Evolutionary conservation across 2,113 vertebrate genomes (phyloP).

Genomic region (Vulpes vulpes): DNA sequence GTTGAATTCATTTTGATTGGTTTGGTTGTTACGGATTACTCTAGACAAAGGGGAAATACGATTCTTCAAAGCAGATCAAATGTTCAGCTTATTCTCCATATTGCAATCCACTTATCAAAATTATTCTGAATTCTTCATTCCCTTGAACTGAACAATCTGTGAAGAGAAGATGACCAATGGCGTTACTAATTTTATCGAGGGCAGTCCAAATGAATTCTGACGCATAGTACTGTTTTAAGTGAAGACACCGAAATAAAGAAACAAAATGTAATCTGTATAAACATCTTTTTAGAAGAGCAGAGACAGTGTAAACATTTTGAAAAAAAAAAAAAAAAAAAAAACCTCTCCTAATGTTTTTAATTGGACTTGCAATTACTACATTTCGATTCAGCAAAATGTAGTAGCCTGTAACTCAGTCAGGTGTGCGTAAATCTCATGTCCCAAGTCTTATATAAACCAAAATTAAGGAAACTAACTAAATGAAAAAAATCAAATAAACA

Average conservation of each 20-base stretch:
- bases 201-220: conserved; percentile 56
- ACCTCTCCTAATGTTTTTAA: background rate
- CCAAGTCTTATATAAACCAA: background rate
- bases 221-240: conserved; percentile 11
- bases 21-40: background rate
- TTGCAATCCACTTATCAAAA: conserved; percentile 36
- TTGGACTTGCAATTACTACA: background rate
- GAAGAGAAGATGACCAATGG: conserved; percentile 70
- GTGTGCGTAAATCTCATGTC: background rate
- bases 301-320: conserved; percentile 4
- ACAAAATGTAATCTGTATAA: conserved; percentile 8
- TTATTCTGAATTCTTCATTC: conserved; percentile 67
- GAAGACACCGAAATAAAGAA: conserved; percentile 45
- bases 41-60: conserved; percentile 3
- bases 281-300: conserved; percentile 17
- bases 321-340: background rate
- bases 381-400: background rate
- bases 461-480: no score
- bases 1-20: conserved; percentile 86
- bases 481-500: no score
- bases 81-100: background rate
- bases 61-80: conserved; percentile 57
- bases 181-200: conserved; percentile 60
- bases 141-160: conserved; percentile 78
- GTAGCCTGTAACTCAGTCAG: background rate